These are phyloP conservation scores for Anas flavirostris DNA, from an alignment of 2,797 vertebrate genomes.

Conservation along the genomic window DNA sequence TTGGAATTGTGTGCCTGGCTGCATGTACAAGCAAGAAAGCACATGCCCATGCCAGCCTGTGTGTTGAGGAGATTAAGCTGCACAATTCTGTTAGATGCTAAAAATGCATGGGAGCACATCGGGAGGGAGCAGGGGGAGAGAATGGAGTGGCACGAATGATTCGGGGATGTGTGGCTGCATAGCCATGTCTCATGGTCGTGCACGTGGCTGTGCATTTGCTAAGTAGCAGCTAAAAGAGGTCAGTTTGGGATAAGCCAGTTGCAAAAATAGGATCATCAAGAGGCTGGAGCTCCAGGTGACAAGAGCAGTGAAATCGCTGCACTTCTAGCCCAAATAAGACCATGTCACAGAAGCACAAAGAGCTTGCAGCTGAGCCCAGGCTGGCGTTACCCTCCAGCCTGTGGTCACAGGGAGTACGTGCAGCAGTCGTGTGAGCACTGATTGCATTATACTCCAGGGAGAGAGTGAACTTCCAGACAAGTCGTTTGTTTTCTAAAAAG, in stretches of 20 bases:
- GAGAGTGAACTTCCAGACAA: neutral
- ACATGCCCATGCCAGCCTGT: neutral
- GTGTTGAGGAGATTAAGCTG: neutral
- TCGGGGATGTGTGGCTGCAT: neutral
- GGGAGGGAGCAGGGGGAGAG: neutral
- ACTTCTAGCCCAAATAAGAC: neutral
- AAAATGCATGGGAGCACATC: neutral
- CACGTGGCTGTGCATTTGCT: neutral
- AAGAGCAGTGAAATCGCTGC: neutral
- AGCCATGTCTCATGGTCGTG: neutral
- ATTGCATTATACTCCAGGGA: neutral
- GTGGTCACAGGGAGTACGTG: neutral
- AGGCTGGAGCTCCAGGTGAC: neutral
- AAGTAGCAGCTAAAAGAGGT: neutral
- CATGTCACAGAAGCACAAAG: rapidly evolving
- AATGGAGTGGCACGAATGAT: rapidly evolving
- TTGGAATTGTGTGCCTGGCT: neutral
- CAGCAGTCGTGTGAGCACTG: neutral
- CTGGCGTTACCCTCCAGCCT: neutral
- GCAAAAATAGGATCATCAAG: neutral
- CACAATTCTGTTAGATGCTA: rapidly evolving
- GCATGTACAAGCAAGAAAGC: neutral
- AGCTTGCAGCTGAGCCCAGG: neutral
- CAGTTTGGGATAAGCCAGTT: neutral
- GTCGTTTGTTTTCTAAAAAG: neutral